Conservation (phyloP, 2,797 vertebrate genomes). For the Melanotaenia boesemani region DNA sequence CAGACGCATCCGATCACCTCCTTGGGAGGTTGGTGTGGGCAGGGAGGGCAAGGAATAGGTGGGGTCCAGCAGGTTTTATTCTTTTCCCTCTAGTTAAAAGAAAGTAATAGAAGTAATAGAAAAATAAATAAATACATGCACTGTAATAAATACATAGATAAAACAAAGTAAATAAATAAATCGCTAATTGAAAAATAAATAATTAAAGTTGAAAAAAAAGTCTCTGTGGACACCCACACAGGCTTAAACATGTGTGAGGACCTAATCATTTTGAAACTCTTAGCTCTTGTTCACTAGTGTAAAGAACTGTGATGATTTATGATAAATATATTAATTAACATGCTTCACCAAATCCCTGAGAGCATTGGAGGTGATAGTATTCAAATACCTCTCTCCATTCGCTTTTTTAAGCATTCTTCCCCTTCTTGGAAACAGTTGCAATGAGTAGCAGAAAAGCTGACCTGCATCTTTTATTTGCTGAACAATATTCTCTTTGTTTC, state of each 20-base stretch:
- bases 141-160: background rate
- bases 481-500: slow-evolving; percentile 58
- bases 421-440: slow-evolving; percentile 48
- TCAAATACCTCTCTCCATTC: slow-evolving; percentile 30
- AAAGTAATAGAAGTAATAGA: background rate
- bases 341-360: slow-evolving; percentile 35
- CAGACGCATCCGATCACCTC: slow-evolving; percentile 80
- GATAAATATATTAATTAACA: slow-evolving; percentile 66
- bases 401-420: slow-evolving; percentile 6
- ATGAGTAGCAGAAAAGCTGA: slow-evolving; percentile 43
- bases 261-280: slow-evolving; percentile 11
- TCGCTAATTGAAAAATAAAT: background rate
- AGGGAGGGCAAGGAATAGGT: slow-evolving; percentile 57
- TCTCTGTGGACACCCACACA: slow-evolving; percentile 2
- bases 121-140: background rate
- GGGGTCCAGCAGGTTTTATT: slow-evolving; percentile 57
- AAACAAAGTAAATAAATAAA: background rate
- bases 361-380: slow-evolving; percentile 21
- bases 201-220: background rate
- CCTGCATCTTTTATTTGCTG: slow-evolving; percentile 58
- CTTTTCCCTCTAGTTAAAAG: slow-evolving; percentile 28
- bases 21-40: slow-evolving; percentile 69
- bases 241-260: background rate
- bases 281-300: slow-evolving; percentile 24
- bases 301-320: slow-evolving; percentile 39